These are phyloP conservation scores for Aldabrachelys gigantea DNA, from an alignment of 2,113 vertebrate genomes.

Conservation along the genomic window DNA sequence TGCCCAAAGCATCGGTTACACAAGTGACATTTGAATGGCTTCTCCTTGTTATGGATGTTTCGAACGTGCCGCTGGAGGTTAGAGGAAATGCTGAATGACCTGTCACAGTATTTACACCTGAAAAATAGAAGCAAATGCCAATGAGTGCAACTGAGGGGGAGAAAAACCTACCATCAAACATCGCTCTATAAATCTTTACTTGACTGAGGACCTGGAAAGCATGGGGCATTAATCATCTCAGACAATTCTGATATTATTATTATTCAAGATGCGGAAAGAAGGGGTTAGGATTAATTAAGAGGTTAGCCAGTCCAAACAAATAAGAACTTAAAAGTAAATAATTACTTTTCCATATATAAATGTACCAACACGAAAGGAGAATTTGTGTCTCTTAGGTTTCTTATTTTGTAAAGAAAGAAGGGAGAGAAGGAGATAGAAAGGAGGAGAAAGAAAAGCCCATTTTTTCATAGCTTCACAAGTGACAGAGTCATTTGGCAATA, in stretches of 20 bases:
- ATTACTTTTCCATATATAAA: constrained; percentile 21
- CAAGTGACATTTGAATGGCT: constrained; percentile 98
- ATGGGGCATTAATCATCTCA: constrained; percentile 53
- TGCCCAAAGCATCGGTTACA: constrained; percentile 99
- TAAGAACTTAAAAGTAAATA: constrained; percentile 10
- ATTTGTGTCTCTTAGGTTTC: constrained; percentile 21
- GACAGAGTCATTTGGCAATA: background rate
- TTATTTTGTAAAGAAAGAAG: background rate
- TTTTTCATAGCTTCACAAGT: background rate
- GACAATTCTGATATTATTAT: constrained; percentile 60
- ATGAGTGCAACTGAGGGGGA: background rate
- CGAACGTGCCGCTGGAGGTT: constrained; percentile 98
- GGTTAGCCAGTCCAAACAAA: constrained; percentile 7
- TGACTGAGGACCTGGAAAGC: constrained; percentile 28
- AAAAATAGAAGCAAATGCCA: constrained; percentile 37
- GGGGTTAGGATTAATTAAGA: constrained; percentile 69
- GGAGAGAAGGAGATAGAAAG: background rate
- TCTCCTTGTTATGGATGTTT: constrained; percentile 99
- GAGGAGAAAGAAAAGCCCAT: background rate
- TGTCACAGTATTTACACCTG: constrained; percentile 99
- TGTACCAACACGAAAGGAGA: background rate
- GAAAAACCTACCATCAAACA: constrained; percentile 8
- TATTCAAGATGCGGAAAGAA: constrained; percentile 52
- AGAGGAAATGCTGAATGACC: constrained; percentile 99
- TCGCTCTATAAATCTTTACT: constrained; percentile 54